A percentile compares a stretch with the other conserved stretches of the same genome.
Conservation (phyloP, 2,888 invertebrate genomes). For the Andrena fulva region DNA sequence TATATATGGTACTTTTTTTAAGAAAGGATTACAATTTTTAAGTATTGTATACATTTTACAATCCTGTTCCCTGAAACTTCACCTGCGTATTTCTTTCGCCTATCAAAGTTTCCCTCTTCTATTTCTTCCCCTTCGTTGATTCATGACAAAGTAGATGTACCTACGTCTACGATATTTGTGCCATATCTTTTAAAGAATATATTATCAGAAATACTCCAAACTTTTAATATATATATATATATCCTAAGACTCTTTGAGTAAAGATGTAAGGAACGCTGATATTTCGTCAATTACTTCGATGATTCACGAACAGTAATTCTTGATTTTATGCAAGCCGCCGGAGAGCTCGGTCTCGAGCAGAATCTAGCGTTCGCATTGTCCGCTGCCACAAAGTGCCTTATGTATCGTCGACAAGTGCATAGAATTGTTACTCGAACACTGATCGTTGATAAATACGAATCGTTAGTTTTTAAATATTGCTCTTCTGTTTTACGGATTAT, state of each 20-base stretch:
- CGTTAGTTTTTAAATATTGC: constrained; percentile 18
- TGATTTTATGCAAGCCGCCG: too few species aligned
- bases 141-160: neutral
- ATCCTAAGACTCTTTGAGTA: neutral
- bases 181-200: constrained; percentile 16
- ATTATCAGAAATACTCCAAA: neutral
- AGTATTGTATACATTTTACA: constrained; percentile 19
- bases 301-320: too few species aligned
- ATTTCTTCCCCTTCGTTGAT: neutral
- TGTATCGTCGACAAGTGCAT: neutral
- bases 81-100: neutral
- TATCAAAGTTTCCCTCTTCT: neutral
- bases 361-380: neutral
- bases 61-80: constrained; percentile 18
- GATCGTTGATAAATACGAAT: constrained; percentile 40
- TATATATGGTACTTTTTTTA: constrained; percentile 12
- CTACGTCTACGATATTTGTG: constrained; percentile 1
- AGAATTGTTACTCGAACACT: constrained; percentile 43
- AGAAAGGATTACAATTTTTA: constrained; percentile 28
- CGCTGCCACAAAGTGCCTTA: constrained; percentile 6
- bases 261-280: too few species aligned
- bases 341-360: neutral
- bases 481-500: constrained; percentile 33
- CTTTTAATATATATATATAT: neutral
- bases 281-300: too few species aligned